phyloP scores from a whole-genome alignment of 1,140 invertebrate genomes.

The Scaptomyza montana region DNA sequence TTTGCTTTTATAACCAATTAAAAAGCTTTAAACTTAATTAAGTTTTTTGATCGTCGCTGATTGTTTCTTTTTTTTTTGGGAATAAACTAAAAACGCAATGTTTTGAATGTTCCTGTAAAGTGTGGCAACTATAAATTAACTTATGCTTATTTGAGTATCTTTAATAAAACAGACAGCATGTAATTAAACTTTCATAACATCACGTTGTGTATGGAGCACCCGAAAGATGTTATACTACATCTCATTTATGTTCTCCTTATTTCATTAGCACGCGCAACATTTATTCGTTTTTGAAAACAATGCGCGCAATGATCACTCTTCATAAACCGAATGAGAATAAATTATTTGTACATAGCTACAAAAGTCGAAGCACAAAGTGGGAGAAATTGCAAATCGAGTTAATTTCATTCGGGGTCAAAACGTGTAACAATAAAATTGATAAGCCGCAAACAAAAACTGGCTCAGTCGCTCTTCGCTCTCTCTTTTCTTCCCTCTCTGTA shows the following conservation, averaged over 20 bases:
- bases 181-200: too few relatives aligned
- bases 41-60: too few relatives aligned
- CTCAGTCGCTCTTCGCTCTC: background rate
- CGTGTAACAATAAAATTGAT: conserved; percentile 10
- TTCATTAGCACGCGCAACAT: too few relatives aligned
- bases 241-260: too few relatives aligned
- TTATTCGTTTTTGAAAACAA: too few relatives aligned
- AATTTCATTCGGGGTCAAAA: conserved; percentile 15
- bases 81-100: background rate
- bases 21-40: too few relatives aligned
- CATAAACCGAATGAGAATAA: background rate
- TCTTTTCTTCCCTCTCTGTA: background rate
- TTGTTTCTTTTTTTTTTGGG: too few relatives aligned
- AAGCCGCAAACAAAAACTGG: conserved; percentile 20
- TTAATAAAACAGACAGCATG: too few relatives aligned
- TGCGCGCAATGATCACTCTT: conserved; percentile 3
- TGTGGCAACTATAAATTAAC: background rate
- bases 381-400: background rate
- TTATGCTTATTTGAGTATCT: background rate
- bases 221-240: too few relatives aligned
- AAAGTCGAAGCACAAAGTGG: conserved; percentile 12
- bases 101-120: too few relatives aligned
- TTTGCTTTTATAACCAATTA: too few relatives aligned
- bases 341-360: background rate
- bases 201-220: too few relatives aligned